Conservation (phyloP, 2,888 invertebrate species). For the Orthonychiurus folsomi region DNA sequence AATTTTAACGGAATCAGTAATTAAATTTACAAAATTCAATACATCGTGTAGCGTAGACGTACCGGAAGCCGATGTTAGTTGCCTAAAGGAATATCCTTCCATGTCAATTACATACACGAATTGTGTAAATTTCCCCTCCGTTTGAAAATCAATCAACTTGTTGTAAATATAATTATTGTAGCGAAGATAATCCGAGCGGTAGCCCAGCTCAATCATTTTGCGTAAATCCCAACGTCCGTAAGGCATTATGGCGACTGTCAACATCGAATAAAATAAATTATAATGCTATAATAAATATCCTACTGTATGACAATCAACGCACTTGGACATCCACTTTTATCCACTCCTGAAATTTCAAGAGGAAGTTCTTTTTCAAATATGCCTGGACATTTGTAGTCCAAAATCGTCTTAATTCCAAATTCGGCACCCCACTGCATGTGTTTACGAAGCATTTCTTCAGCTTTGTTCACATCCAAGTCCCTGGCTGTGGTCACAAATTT, state of each 20-base stretch:
- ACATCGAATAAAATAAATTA: background rate
- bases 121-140: conserved; percentile 17
- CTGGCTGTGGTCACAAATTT: conserved; percentile 2
- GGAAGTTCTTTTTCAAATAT: conserved; percentile 24
- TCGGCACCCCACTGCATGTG: conserved; percentile 23
- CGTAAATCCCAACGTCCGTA: conserved; percentile 33
- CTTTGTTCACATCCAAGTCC: conserved; percentile 10
- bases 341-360: conserved; percentile 23
- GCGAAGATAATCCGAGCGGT: conserved; percentile 19
- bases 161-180: conserved; percentile 16
- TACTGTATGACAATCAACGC: background rate
- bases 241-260: conserved; percentile 25
- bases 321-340: conserved; percentile 32
- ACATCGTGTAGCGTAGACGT: background rate
- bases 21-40: background rate
- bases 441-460: conserved; percentile 16
- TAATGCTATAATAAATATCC: background rate
- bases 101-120: conserved; percentile 20
- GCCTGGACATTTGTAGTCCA: conserved; percentile 22
- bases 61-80: conserved; percentile 19
- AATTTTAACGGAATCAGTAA: background rate
- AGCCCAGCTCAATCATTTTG: conserved; percentile 25
- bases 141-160: conserved; percentile 11
- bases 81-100: conserved; percentile 20
- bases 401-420: conserved; percentile 18